Percentiles rank a stretch among this genome's conserved stretches.
phyloP scores from a whole-genome alignment of 2,113 vertebrate species.

The Sigmodon hispidus region DNA sequence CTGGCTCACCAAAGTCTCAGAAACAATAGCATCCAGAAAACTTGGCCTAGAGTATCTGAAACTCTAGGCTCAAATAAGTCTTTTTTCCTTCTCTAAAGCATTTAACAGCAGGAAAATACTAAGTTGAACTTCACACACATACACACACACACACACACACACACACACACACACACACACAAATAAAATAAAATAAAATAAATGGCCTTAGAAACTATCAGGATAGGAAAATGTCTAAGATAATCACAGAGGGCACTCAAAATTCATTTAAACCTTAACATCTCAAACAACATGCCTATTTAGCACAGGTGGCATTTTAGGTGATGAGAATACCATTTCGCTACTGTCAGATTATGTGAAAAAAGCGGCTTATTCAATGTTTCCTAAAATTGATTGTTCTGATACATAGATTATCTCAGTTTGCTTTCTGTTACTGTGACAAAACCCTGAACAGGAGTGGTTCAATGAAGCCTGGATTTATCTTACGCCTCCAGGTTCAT shows the following conservation, averaged over 20 bases:
- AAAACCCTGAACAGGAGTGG: background rate
- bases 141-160: too few species aligned
- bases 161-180: too few species aligned
- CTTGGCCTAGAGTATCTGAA: background rate
- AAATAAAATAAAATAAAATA: background rate
- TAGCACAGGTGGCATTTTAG: conserved; percentile 20
- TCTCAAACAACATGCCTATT: background rate
- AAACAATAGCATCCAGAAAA: background rate
- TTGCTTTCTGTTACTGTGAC: background rate
- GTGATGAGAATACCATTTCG: background rate
- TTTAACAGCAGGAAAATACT: background rate
- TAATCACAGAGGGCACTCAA: background rate
- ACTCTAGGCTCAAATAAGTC: background rate
- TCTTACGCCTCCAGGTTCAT: background rate
- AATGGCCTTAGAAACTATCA: background rate
- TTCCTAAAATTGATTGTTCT: background rate
- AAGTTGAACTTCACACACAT: background rate
- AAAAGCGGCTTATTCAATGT: background rate
- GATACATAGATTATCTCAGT: background rate
- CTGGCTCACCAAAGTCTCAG: too few species aligned
- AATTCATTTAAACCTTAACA: background rate
- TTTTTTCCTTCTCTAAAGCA: background rate
- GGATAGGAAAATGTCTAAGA: background rate
- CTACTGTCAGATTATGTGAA: background rate
- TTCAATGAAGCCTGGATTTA: background rate